A percentile compares a stretch with the other conserved stretches of the same genome.
Conservation (phyloP, 2,113 vertebrate genomes). For the Alexandromys fortis region DNA sequence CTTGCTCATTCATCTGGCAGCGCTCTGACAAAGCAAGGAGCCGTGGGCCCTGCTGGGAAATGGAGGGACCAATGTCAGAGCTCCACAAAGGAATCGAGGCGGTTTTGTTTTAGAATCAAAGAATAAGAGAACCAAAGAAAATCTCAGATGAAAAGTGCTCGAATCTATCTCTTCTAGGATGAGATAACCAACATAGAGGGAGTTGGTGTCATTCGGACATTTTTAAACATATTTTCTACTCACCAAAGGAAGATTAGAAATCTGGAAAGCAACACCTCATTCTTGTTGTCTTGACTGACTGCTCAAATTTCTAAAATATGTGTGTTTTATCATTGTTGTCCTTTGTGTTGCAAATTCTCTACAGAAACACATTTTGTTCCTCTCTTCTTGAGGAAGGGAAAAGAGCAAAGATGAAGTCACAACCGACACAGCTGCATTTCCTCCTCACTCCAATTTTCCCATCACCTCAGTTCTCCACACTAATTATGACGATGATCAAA, state of each 20-base stretch:
- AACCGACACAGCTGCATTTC: background rate
- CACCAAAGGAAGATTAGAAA: background rate
- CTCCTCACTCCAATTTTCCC: background rate
- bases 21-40: background rate
- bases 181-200: background rate
- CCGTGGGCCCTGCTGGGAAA: background rate
- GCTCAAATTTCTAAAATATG: background rate
- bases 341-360: background rate
- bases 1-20: background rate
- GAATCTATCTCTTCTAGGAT: background rate
- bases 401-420: background rate
- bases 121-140: background rate
- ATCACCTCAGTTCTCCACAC: background rate
- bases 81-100: background rate
- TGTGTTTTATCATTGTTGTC: background rate
- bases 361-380: background rate
- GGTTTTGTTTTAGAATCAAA: constrained; percentile 40
- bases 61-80: background rate
- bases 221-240: constrained; percentile 4
- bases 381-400: background rate
- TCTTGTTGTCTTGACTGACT: background rate
- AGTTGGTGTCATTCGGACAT: background rate
- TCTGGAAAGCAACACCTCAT: background rate
- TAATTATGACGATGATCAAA: background rate
- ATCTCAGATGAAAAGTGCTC: background rate